Conservation (phyloP, 2,797 vertebrate species). For the Pempheris klunzingeri region DNA sequence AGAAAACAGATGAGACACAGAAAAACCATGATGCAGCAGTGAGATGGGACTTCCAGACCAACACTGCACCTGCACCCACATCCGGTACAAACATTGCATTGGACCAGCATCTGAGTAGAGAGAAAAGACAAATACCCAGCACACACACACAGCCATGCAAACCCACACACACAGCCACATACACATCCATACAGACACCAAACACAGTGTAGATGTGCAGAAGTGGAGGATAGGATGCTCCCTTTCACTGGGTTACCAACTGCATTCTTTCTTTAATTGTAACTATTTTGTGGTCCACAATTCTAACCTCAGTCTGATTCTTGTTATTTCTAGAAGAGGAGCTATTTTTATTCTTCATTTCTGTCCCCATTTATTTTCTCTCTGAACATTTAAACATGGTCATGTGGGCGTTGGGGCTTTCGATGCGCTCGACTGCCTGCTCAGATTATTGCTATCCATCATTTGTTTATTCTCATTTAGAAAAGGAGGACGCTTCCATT, state of each 20-base stretch:
- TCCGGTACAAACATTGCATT: conserved; percentile 52
- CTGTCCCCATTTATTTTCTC: conserved; percentile 49
- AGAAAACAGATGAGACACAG: conserved; percentile 30
- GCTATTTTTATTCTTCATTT: conserved; percentile 52
- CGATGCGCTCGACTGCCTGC: conserved; percentile 71
- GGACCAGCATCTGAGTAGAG: conserved; percentile 45
- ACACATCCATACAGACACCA: conserved; percentile 6
- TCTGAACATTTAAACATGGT: conserved; percentile 58
- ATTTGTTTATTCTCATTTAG: conserved; percentile 82
- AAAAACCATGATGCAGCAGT: conserved; percentile 28
- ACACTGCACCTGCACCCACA: conserved; percentile 57
- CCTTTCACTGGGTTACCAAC: conserved; percentile 17
- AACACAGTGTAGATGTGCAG: conserved; percentile 19
- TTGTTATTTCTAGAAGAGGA: conserved; percentile 40
- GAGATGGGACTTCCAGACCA: conserved; percentile 39
- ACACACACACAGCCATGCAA: background rate
- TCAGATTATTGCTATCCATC: conserved; percentile 83
- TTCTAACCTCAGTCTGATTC: conserved; percentile 17
- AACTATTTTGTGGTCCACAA: background rate
- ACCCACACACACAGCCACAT: conserved; percentile 13
- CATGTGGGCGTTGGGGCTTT: conserved; percentile 59
- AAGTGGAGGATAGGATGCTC: background rate
- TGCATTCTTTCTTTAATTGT: background rate
- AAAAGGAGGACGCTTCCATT: conserved; percentile 62
- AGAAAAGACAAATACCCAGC: conserved; percentile 27